Base-by-base conservation (phyloP, 2,888 invertebrate genomes). In the Stomorhina lunata region DNA sequence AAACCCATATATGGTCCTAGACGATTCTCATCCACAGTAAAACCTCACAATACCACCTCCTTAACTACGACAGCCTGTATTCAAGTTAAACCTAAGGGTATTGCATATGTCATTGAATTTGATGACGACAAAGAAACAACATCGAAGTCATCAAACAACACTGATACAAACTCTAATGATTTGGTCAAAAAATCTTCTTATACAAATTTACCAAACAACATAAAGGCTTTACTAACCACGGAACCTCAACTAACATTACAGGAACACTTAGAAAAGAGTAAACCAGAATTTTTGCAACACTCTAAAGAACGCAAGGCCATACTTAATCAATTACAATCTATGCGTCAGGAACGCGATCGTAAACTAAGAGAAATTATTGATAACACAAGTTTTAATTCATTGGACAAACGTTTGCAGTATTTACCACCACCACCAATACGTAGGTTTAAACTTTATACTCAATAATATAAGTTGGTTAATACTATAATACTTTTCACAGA, bases 251-350 rank as follows among this genome's bases (percentile, higher is more conserved):
- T 92, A 6, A 92, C 93, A 5, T 92, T 95, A 27, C 92, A 95
- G 92, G 95, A 96, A 77, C 94, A 95, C 88, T 92, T 96, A 86
- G 92, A 93, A 84, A 92, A 90, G 83, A 95, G 95, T 85, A 93
- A 94, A 34, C 96, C 96, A 0, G 93, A 94, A 80, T 96, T 96
- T 89, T 92, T 95, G 32, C 90, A 92, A 55, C 91, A 92, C 59
- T 93, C 94, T 2, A 87, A 89, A 55, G 81, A 89, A 66, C 89
- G 91, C 25, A 88, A 88, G 53, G 86, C 88, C 4, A 89, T 91
- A 71, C 85, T 91, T 0, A 90, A 88, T 66, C 83, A 89, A 75
- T 86, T 90, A 72, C 90, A 90, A 48, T 53, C 85, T 50, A 76
- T 91, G 32, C 88, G 91, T 12, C 87, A 87, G 57, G 86, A 86